These are phyloP conservation scores for Palythoa grandiflora DNA, from an alignment of 92 coral and sea anemone species.

Conservation along the genomic window DNA sequence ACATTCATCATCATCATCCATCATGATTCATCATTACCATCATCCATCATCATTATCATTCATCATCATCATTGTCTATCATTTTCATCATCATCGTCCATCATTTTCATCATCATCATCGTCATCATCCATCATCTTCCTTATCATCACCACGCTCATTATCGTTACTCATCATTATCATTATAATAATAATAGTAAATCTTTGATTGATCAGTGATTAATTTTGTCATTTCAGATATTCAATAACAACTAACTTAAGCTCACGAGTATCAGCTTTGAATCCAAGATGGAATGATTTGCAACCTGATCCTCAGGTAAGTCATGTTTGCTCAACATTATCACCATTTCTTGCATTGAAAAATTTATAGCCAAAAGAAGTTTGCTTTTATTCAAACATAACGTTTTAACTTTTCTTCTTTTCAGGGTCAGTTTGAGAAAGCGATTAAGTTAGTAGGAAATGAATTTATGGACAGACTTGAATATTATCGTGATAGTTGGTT, in stretches of 20 bases:
- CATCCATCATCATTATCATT: too few species aligned
- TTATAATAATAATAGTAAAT: too few species aligned
- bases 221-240: constrained; percentile 60
- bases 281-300: constrained; percentile 91
- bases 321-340: too few species aligned
- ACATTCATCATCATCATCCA: background rate
- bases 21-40: too few species aligned
- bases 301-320: constrained; percentile 83
- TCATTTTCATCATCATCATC: too few species aligned
- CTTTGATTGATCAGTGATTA: background rate
- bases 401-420: background rate
- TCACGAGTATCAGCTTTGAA: constrained; percentile 85
- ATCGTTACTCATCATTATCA: too few species aligned
- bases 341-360: background rate
- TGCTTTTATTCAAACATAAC: background rate
- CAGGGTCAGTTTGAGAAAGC: constrained; percentile 93
- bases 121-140: too few species aligned
- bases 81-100: too few species aligned
- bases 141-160: too few species aligned
- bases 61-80: too few species aligned
- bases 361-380: background rate
- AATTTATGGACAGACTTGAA: constrained; percentile 80
- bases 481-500: constrained; percentile 90
- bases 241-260: constrained; percentile 86
- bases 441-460: constrained; percentile 81